Evolutionary conservation across 2,113 vertebrate genomes (phyloP).

Genomic region (Cromileptes altivelis): DNA sequence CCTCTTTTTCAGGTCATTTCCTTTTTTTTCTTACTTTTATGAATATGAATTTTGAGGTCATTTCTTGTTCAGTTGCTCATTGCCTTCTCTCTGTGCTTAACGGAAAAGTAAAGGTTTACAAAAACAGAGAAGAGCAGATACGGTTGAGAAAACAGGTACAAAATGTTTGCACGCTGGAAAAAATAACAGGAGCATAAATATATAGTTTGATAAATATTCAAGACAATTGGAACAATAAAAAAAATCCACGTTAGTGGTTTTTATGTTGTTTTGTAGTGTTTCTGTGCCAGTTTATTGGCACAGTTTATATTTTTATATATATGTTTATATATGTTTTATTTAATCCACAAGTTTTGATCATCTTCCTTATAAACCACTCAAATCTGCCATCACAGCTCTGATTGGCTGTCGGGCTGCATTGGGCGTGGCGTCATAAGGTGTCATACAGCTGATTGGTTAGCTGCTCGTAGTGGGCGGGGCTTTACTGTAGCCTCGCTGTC

Average conservation of each 20-base stretch:
- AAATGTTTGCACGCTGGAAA: neutral
- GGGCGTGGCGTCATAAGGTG: neutral
- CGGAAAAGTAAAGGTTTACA: neutral
- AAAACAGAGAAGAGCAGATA: neutral
- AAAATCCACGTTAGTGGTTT: neutral
- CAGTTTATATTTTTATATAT: no score
- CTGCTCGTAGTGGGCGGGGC: constrained; percentile 54
- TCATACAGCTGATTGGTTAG: constrained; percentile 47
- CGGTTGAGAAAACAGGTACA: neutral
- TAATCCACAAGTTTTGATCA: neutral
- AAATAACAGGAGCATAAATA: neutral
- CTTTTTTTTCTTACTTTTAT: no score
- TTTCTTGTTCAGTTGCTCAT: no score
- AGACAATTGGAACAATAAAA: neutral
- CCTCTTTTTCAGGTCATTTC: no score
- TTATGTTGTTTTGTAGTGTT: neutral
- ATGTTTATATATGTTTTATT: no score
- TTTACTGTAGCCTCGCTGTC: constrained; percentile 66
- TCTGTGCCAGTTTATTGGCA: neutral
- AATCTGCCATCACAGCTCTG: constrained; percentile 21
- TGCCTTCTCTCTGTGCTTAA: no score
- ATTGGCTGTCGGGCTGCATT: constrained; percentile 57
- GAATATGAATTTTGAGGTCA: no score
- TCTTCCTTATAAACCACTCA: neutral
- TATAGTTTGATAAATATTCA: neutral